These are phyloP conservation scores for Grapholita molesta DNA, from an alignment of 1,140 invertebrate species.

Conservation along the genomic window DNA sequence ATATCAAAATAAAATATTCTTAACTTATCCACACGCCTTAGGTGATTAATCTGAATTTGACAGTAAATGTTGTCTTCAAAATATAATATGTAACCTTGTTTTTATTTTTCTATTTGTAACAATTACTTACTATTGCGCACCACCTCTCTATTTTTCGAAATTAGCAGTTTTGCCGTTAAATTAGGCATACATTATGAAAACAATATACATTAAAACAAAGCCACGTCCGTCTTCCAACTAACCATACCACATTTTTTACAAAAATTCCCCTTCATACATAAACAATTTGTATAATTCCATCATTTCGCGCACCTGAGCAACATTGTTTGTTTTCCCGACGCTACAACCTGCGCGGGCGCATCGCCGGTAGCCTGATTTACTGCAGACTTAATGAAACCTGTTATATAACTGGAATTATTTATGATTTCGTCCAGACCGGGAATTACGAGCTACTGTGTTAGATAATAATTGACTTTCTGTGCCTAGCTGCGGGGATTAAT, in stretches of 20 bases:
- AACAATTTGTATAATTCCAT: background rate
- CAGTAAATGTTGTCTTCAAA: no score
- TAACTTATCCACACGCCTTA: no score
- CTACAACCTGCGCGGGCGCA: slow-evolving; percentile 45
- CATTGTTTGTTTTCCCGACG: slow-evolving; percentile 28
- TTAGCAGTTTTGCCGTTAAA: no score
- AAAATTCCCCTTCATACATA: background rate
- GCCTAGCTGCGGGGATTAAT: slow-evolving; percentile 17
- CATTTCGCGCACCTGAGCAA: background rate
- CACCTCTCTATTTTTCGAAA: no score
- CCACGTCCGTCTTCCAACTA: no score
- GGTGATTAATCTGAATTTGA: no score
- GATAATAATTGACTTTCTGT: slow-evolving; percentile 67
- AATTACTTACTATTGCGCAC: no score
- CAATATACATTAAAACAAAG: no score
- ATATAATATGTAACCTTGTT: no score
- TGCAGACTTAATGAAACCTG: slow-evolving; percentile 71
- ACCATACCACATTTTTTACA: background rate
- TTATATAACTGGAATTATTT: slow-evolving; percentile 72
- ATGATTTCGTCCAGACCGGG: slow-evolving; percentile 60
- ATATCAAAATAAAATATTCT: no score
- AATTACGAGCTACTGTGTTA: slow-evolving; percentile 64
- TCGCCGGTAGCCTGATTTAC: slow-evolving; percentile 64
- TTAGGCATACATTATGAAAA: no score
- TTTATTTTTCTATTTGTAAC: no score